These are phyloP conservation scores for Lacanobia wlatinum DNA, from an alignment of 2,888 invertebrate genomes.

Conservation along the genomic window DNA sequence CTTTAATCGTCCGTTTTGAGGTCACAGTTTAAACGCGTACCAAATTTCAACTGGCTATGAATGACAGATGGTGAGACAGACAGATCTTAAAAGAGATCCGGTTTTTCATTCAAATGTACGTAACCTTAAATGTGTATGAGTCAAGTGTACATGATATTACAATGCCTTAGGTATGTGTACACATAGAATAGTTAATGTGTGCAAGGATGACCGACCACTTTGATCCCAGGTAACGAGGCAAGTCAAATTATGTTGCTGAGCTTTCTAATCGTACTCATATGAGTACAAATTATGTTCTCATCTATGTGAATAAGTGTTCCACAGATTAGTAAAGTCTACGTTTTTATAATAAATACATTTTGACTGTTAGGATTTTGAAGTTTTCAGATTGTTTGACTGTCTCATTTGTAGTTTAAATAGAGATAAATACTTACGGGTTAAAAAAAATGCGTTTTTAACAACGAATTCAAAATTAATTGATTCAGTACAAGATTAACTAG, in stretches of 20 bases:
- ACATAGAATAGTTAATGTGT: slow-evolving; percentile 30
- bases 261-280: slow-evolving; percentile 33
- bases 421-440: no score
- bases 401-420: not conserved
- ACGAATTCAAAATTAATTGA: not conserved
- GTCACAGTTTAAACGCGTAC: no score
- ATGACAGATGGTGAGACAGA: no score
- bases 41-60: no score
- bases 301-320: not conserved
- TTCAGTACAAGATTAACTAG: not conserved
- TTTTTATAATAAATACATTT: not conserved
- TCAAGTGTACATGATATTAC: not conserved
- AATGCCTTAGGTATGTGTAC: not conserved
- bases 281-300: slow-evolving; percentile 20
- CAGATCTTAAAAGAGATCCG: no score
- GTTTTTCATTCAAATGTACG: no score
- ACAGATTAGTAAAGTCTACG: slow-evolving; percentile 4
- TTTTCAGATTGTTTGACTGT: not conserved
- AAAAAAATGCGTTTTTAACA: not conserved
- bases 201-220: slow-evolving; percentile 51
- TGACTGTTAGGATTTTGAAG: not conserved
- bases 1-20: no score
- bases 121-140: not conserved
- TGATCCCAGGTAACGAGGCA: slow-evolving; percentile 53
- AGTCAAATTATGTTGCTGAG: slow-evolving; percentile 41